Percentiles rank a stretch among this genome's conserved stretches.
These are phyloP conservation scores for Platerodrilus igneus DNA, from an alignment of 2,888 invertebrate genomes.

Conservation along the genomic window DNA sequence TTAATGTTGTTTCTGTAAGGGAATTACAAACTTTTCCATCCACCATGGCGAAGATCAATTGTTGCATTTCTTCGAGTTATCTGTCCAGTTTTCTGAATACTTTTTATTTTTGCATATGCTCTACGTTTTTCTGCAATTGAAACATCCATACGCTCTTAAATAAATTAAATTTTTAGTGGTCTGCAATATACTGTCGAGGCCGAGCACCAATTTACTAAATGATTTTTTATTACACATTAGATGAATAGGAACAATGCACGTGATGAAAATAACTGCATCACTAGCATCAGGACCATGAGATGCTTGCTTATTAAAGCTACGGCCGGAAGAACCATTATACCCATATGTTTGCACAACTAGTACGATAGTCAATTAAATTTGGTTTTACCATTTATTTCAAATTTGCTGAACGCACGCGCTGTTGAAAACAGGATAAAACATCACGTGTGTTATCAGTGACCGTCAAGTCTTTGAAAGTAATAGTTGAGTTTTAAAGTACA, in stretches of 20 bases:
- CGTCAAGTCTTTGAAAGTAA: too few species aligned
- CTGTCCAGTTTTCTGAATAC: constrained; percentile 14
- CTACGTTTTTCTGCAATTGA: constrained; percentile 21
- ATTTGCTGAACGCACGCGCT: too few species aligned
- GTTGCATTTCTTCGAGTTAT: constrained; percentile 16
- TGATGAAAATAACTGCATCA: constrained; percentile 33
- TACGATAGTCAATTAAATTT: too few species aligned
- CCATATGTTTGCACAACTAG: too few species aligned
- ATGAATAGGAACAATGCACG: constrained; percentile 33
- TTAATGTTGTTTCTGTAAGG: constrained; percentile 18
- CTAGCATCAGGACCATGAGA: constrained; percentile 26
- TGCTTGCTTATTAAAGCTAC: constrained; percentile 30
- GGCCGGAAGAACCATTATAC: constrained; percentile 26
- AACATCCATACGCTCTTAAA: constrained; percentile 30
- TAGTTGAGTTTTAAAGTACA: too few species aligned
- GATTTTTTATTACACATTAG: constrained; percentile 26
- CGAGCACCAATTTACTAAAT: constrained; percentile 34
- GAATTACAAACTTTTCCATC: constrained; percentile 29
- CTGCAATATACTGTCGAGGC: constrained; percentile 33
- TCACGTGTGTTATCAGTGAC: too few species aligned
- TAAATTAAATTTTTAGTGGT: constrained; percentile 33
- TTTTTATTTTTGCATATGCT: constrained; percentile 20
- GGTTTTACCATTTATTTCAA: too few species aligned
- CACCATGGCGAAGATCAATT: constrained; percentile 27
- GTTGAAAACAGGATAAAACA: too few species aligned